Evolutionary conservation across 35 echinoderm and acorn worm species (phyloP), one percentile per base, ranked within the genome.

Genomic region (Apostichopus parvimensis): DNA sequence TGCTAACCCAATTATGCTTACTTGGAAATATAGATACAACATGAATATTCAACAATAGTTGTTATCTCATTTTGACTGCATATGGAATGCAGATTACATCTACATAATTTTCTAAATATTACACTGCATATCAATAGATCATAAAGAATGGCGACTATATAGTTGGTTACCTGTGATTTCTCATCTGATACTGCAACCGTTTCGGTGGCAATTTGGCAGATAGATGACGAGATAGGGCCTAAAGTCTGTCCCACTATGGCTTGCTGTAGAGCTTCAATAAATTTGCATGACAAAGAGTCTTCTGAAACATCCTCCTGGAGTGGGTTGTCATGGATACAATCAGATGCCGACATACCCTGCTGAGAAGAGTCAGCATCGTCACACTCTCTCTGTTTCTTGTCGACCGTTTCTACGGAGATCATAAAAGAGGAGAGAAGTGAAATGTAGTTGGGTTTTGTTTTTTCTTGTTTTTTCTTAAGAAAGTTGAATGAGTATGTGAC

Each of bases 251-350:
- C 71, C 71, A 75, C 71, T 75, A 18, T 75, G 71, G 71, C 71
- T 18, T 75, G 71, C 71, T 75, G 71, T 75, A 75, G 71, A 6
- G 71, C 71, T 75, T 75, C 71, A 75, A 75, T 75, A 75, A 75
- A 75, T 75, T 75, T 75, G 71, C 71, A 75, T 75, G 71, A 75
- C 71, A 75, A 75, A 75, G 71, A 75, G 71, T 75, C 21, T 18
- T 75, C 71, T 22, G 20, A 6, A 75, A 75, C 71, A 6, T 75
- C 71, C 71, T 75, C 71, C 71, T 75, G 71, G 71, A 18, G 71
- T 6, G 71, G 14, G 71, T 75, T 75, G 71, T 18, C 71, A 75
- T 22, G 71, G 71, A 75, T 75, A 75, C 71, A 75, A 75, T 75
- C 71, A 75, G 71, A 75, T 24, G 71, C 14, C 21, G 17, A 75